Percentiles rank a stretch among this genome's conserved stretches.
phyloP scores from a whole-genome alignment of 2,888 invertebrate genomes.

The Netelia melanura region DNA sequence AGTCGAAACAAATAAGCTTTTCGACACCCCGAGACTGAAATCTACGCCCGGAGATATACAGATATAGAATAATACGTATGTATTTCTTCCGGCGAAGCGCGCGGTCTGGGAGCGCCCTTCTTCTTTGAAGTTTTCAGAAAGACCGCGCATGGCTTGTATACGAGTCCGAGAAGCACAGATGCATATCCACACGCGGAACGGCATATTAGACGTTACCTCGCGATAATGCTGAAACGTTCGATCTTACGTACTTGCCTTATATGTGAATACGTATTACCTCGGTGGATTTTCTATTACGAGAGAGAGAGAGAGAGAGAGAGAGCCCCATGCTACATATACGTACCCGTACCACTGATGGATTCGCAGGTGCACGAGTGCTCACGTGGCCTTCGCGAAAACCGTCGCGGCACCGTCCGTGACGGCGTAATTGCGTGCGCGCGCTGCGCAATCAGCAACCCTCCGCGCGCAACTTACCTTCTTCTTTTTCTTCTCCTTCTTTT shows the following conservation, averaged over 20 bases:
- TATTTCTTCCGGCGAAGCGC: slow-evolving; percentile 57
- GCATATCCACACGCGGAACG: slow-evolving; percentile 53
- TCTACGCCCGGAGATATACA: neutral
- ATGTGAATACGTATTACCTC: slow-evolving; percentile 23
- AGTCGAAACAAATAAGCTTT: slow-evolving; percentile 12
- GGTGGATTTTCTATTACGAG: slow-evolving; percentile 29
- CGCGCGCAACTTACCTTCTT: neutral
- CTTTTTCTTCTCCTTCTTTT: neutral
- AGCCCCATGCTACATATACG: neutral
- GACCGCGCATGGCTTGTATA: neutral
- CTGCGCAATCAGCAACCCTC: slow-evolving; percentile 56
- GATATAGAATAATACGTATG: slow-evolving; percentile 14
- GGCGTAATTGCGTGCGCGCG: slow-evolving; percentile 62
- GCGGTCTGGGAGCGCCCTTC: slow-evolving; percentile 30
- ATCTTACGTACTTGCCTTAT: slow-evolving; percentile 37
- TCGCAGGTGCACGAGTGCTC: slow-evolving; percentile 53
- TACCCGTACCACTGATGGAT: neutral
- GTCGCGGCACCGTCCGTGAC: slow-evolving; percentile 58
- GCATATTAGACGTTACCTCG: slow-evolving; percentile 36
- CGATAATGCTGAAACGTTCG: slow-evolving; percentile 47
- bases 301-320: neutral
- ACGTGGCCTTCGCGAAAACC: slow-evolving; percentile 46
- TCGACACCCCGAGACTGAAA: slow-evolving; percentile 21
- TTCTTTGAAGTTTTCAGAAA: slow-evolving; percentile 62
- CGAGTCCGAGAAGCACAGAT: slow-evolving; percentile 50